Base-by-base conservation (phyloP, 1,140 invertebrate species). In the Heliconius congener region DNA sequence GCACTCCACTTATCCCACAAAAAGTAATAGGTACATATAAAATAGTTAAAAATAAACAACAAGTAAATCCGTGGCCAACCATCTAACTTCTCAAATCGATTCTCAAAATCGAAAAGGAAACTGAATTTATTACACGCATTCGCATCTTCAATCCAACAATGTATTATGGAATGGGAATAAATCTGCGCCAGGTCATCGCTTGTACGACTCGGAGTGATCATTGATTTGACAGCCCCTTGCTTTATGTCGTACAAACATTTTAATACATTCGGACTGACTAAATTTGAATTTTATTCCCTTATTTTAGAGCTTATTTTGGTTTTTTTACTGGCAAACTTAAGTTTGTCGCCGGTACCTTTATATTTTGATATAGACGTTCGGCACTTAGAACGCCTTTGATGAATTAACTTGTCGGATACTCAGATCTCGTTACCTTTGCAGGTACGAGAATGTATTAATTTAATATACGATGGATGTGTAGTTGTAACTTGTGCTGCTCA, bases 171-270 rank as follows among this genome's bases (percentile, higher is more conserved):
- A 74, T 73, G 60, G 57, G 74, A 77, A 81, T 77, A 81, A 81
- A 81, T 81, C 79, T 46, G 57, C 71, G 57, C 57, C 70, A 73
- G 82, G 82, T 83, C 82, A 83, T 81, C 75, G 76, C 74, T 57
- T 78, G 50, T 77, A 71, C 74, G 71, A 78, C 66, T 77, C 78
- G 76, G 77, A 83, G 82, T 79, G 82, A 79, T 83, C 82, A 81
- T 83, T 81, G 82, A 81, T 83, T 83, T 83, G 82, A 83, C 82
- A 83, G 77, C 71, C 80, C 80, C 82, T 80, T 80, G 81, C 81
- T 77, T 78, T 78, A 73, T 78, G 57, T 27, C 37, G 39, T 37
- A 66, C 74, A 72, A 80, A 39, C 70, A 75, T 75, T 66, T 19
- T 3, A 11, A 42, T 19, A 13, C 71, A 52, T 19, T 60, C 18